Conservation (phyloP, 2,888 invertebrate species). For the Agriopis leucophaearia region DNA sequence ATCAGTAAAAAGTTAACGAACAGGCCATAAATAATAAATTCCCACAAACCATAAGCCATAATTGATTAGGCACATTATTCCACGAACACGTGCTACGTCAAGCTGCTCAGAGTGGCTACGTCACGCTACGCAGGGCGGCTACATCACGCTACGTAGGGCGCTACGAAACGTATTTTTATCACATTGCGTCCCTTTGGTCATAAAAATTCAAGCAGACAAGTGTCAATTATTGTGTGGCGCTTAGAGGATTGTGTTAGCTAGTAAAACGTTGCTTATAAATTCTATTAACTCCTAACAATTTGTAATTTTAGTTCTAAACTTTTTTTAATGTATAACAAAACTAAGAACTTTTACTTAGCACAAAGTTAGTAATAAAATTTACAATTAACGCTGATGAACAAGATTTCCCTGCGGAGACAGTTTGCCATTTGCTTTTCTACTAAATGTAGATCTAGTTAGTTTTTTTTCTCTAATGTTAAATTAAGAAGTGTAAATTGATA, state of each 20-base stretch:
- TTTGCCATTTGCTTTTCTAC: not conserved
- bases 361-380: constrained; percentile 7
- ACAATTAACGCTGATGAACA: constrained; percentile 5
- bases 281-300: not conserved
- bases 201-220: constrained; percentile 6
- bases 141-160: constrained; percentile 7
- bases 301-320: constrained; percentile 3
- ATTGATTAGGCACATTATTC: constrained; percentile 18
- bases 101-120: constrained; percentile 9
- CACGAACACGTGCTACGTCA: constrained; percentile 3
- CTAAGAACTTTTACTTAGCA: not conserved
- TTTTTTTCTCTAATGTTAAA: not conserved
- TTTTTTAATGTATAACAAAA: not conserved
- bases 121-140: constrained; percentile 9
- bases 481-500: too few species aligned
- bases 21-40: constrained; percentile 2
- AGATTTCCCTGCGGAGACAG: constrained; percentile 11
- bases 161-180: constrained; percentile 9
- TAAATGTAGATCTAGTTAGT: not conserved
- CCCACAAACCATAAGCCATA: constrained; percentile 13
- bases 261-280: not conserved
- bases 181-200: constrained; percentile 9
- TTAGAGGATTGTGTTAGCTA: too few species aligned
- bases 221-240: not conserved
- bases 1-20: not conserved